Base-by-base conservation (phyloP, 2,797 vertebrate species). In the Rhinella marina region DNA sequence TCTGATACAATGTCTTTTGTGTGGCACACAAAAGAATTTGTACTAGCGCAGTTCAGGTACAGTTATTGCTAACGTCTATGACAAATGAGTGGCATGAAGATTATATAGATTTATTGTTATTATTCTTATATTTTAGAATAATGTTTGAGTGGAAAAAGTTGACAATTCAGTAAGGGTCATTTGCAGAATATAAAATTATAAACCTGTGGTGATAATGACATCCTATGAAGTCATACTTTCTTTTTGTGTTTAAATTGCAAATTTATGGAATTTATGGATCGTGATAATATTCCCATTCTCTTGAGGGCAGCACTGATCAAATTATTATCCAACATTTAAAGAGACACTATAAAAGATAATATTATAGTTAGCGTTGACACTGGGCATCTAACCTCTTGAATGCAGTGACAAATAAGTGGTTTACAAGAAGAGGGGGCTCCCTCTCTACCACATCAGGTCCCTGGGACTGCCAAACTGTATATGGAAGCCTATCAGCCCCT, bases 51-150 rank as follows among this genome's bases (percentile, higher is more conserved):
- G 81, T 54, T 76, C 16, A 85, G 48, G 59, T 61, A 64, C 8
- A 75, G 61, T 41, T 29, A 54, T 68, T 29, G 59, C 25, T 87
- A 41, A 59, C 66, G 56, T 21, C 14, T 85, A 52, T 85, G 87
- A 88, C 87, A 85, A 62, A 25, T 82, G 78, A 88, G 2, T 88
- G 78, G 41, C 87, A 85, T 75, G 48, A 56, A 64, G 77, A 85
- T 88, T 81, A 82, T 75, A 86, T 56, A 75, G 62, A 78, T 64
- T 73, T 88, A 12, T 59, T 72, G 41, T 66, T 82, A 64, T 64
- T 64, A 50, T 85, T 85, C 21, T 19, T 62, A 73, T 57, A 50
- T 73, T 81, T n/a, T 8, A 78, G 62, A 79, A 70, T 82, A 73
- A 87, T 29, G 68, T 87, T 9, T 73, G 25, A 72, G 29, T 32